phyloP scores from a whole-genome alignment of 2,797 vertebrate genomes.

The Chaunax sp. region DNA sequence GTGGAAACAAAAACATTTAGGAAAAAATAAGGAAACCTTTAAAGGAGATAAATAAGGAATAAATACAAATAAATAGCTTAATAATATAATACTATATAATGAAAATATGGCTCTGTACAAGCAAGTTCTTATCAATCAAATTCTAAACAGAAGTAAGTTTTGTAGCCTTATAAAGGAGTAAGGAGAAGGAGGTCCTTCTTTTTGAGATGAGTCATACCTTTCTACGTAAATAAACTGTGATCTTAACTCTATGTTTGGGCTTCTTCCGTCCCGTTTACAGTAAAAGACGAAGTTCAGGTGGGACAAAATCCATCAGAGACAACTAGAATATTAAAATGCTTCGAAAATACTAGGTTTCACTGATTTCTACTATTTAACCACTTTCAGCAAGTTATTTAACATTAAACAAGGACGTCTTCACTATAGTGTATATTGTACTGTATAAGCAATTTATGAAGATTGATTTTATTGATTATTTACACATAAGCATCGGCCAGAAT shows the following conservation, averaged over 20 bases:
- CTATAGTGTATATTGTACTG: too few species aligned
- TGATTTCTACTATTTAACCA: not conserved
- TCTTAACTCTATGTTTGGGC: constrained; percentile 59
- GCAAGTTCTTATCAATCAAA: constrained; percentile 23
- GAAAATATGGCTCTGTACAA: not conserved
- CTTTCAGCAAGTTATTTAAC: too few species aligned
- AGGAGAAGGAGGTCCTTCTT: constrained; percentile 64
- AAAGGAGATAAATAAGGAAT: constrained; percentile 45
- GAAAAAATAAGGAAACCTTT: constrained; percentile 3
- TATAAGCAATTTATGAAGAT: too few species aligned
- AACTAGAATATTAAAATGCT: too few species aligned
- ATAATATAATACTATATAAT: constrained; percentile 35
- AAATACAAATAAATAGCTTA: constrained; percentile 46
- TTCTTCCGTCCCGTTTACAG: constrained; percentile 50
- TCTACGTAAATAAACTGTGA: constrained; percentile 46
- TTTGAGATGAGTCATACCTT: constrained; percentile 71
- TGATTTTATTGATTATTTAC: too few species aligned
- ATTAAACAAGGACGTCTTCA: too few species aligned
- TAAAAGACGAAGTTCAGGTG: constrained; percentile 18
- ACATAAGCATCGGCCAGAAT: too few species aligned
- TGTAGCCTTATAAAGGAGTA: constrained; percentile 68
- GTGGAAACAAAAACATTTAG: constrained; percentile 65
- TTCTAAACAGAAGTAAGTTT: constrained; percentile 41
- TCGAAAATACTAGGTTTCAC: too few species aligned
- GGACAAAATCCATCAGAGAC: not conserved